Conservation (phyloP, 1,140 invertebrate species). For the Ylistrum balloti region DNA sequence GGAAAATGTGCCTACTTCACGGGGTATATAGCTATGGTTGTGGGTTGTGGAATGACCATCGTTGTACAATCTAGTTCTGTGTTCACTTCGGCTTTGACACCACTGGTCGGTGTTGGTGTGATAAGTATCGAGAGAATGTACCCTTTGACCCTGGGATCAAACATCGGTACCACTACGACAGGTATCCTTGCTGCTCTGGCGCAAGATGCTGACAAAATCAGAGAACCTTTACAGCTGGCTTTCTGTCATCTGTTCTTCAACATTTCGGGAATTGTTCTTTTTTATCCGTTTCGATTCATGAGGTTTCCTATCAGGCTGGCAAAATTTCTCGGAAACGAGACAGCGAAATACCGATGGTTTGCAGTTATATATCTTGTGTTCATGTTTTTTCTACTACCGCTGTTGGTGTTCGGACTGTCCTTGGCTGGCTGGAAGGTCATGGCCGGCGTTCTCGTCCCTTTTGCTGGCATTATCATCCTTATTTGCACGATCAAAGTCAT, state of each 20-base stretch:
- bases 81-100: slow-evolving; percentile 86
- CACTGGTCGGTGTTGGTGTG: slow-evolving; percentile 86
- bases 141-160: slow-evolving; percentile 85
- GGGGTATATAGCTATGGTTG: slow-evolving; percentile 85
- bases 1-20: slow-evolving; percentile 82
- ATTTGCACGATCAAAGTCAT: slow-evolving; percentile 73
- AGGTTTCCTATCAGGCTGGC: slow-evolving; percentile 84
- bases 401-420: slow-evolving; percentile 82
- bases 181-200: slow-evolving; percentile 84
- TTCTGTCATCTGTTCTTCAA: slow-evolving; percentile 80
- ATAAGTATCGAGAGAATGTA: slow-evolving; percentile 85
- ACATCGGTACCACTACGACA: slow-evolving; percentile 86
- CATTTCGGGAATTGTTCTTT: slow-evolving; percentile 85
- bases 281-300: slow-evolving; percentile 86
- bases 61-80: slow-evolving; percentile 86
- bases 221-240: slow-evolving; percentile 71
- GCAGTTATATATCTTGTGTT: slow-evolving; percentile 84
- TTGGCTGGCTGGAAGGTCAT: slow-evolving; percentile 76
- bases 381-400: slow-evolving; percentile 85
- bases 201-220: slow-evolving; percentile 76
- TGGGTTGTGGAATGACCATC: slow-evolving; percentile 85
- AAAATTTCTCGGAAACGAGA: slow-evolving; percentile 83
- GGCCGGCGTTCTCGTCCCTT: slow-evolving; percentile 69
- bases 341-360: slow-evolving; percentile 86
- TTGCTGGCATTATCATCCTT: slow-evolving; percentile 65